Conservation (phyloP, 2,888 invertebrate genomes). For the Serripes groenlandicus region DNA sequence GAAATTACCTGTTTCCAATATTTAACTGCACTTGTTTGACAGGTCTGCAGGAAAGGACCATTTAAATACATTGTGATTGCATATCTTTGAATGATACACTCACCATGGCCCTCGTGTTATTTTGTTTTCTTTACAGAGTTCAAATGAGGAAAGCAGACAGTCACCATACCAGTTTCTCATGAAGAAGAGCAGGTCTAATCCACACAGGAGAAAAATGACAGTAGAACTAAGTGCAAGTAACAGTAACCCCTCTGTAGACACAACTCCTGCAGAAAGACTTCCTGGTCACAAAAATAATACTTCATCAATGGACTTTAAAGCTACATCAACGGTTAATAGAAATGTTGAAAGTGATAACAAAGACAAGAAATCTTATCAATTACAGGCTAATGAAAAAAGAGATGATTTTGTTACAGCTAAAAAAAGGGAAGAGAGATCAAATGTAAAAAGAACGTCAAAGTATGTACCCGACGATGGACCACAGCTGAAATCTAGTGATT, state of each 20-base stretch:
- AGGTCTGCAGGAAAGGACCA: too few species aligned
- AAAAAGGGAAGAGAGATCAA: too few species aligned
- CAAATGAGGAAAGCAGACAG: background rate
- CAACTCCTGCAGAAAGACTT: background rate
- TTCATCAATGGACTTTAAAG: too few species aligned
- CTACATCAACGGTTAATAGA: too few species aligned
- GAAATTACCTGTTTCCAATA: too few species aligned
- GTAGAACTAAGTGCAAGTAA: constrained; percentile 45
- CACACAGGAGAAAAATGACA: constrained; percentile 69
- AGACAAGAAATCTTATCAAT: background rate
- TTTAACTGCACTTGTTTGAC: too few species aligned
- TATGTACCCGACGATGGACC: background rate
- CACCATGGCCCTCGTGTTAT: too few species aligned
- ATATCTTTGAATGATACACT: too few species aligned
- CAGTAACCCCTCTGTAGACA: background rate
- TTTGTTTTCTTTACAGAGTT: background rate
- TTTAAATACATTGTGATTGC: too few species aligned
- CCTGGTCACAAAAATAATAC: constrained; percentile 4
- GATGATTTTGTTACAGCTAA: too few species aligned
- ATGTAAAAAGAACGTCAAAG: background rate
- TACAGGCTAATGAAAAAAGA: background rate
- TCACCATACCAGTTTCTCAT: background rate
- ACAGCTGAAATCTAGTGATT: background rate
- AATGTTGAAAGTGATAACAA: too few species aligned
- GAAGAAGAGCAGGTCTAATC: constrained; percentile 61